phyloP scores from a whole-genome alignment of 2,888 invertebrate species.

The Podotricha telesiphe region DNA sequence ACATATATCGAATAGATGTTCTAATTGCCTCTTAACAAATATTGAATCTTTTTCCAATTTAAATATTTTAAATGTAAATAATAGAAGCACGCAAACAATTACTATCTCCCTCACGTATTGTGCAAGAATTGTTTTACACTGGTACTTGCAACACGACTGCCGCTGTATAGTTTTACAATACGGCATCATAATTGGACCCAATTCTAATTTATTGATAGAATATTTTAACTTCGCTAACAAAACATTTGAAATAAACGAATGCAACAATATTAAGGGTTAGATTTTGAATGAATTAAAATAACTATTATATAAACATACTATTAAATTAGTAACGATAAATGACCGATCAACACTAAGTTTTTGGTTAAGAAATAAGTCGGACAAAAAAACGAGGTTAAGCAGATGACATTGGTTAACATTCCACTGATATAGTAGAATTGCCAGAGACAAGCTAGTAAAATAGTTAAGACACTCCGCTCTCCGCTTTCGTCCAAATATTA shows the following conservation, averaged over 20 bases:
- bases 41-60: slow-evolving; percentile 18
- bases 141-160: slow-evolving; percentile 33
- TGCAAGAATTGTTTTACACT: slow-evolving; percentile 31
- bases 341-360: no score
- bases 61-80: slow-evolving; percentile 23
- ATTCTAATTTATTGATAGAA: slow-evolving; percentile 3
- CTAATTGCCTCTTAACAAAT: background rate
- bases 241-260: background rate
- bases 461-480: no score
- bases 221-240: background rate
- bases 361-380: no score
- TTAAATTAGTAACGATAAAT: no score
- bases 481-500: no score
- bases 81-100: slow-evolving; percentile 36
- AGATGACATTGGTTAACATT: background rate
- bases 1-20: background rate
- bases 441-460: no score
- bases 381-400: background rate
- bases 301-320: no score
- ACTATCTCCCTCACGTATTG: slow-evolving; percentile 34
- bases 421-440: no score
- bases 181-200: slow-evolving; percentile 24
- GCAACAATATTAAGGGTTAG: no score
- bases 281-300: no score
- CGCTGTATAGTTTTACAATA: slow-evolving; percentile 28